phyloP scores from a whole-genome alignment of 2,888 invertebrate species.

The Drosophila mimica region DNA sequence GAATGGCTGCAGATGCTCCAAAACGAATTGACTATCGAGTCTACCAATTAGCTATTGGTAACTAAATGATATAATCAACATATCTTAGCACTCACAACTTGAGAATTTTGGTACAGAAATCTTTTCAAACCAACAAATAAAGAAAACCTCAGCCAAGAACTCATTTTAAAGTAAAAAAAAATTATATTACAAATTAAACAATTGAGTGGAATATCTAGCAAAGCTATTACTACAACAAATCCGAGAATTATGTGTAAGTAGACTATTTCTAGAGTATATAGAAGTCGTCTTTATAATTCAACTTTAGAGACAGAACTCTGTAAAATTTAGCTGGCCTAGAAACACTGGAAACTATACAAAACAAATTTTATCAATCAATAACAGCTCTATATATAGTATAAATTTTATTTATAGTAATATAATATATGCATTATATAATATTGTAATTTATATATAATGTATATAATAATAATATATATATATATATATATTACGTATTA shows the following conservation, averaged over 20 bases:
- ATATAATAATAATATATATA: not conserved
- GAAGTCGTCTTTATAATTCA: not conserved
- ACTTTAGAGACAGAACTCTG: not conserved
- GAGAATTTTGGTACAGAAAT: not conserved
- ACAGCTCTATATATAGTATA: not conserved
- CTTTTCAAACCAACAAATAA: not conserved
- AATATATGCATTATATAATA: too few species aligned
- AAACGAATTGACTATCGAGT: not conserved
- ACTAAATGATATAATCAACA: not conserved
- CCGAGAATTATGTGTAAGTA: not conserved
- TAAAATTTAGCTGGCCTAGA: not conserved
- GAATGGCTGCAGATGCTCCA: not conserved
- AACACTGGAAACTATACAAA: not conserved
- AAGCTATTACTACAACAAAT: not conserved
- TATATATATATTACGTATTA: not conserved
- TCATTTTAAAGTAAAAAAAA: not conserved
- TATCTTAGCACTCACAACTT: not conserved
- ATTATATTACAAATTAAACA: not conserved
- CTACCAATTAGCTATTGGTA: not conserved
- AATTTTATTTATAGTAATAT: too few species aligned
- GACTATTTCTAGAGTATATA: not conserved
- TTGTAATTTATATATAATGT: not conserved
- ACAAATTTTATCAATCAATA: not conserved
- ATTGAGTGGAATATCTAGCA: not conserved
- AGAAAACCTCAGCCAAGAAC: not conserved